Evolutionary conservation across 2,113 vertebrate genomes (phyloP).

Genomic region (Poeciliopsis occidentalis): DNA sequence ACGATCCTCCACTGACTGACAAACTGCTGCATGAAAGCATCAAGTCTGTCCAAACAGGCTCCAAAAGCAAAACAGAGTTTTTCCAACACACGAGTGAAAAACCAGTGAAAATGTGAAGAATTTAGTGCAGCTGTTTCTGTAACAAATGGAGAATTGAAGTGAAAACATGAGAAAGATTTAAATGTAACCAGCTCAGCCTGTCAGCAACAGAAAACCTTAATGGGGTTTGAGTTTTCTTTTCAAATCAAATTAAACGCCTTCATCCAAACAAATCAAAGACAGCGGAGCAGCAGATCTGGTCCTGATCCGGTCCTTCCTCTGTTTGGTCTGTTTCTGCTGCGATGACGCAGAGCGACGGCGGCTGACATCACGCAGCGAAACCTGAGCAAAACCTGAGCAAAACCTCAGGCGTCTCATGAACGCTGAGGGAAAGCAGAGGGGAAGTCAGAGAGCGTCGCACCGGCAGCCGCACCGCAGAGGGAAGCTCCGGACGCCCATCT

Average conservation of each 20-base stretch:
- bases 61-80: neutral
- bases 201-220: constrained; percentile 4
- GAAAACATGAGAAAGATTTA: neutral
- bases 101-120: neutral
- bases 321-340: constrained; percentile 54
- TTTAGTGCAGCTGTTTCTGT: neutral
- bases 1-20: neutral
- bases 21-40: neutral
- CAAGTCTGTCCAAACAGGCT: too few relatives aligned
- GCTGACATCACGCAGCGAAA: constrained; percentile 55
- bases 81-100: neutral
- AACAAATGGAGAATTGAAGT: neutral
- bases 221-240: constrained; percentile 2
- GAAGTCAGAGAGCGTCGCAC: constrained; percentile 20
- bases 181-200: neutral
- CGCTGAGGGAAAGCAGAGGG: constrained; percentile 29
- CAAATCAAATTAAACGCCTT: constrained; percentile 21
- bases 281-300: constrained; percentile 19
- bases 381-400: constrained; percentile 53
- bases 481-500: neutral
- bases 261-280: constrained; percentile 22
- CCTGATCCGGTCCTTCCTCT: constrained; percentile 41
- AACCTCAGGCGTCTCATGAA: constrained; percentile 54
- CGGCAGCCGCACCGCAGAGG: neutral
- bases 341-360: constrained; percentile 54